Evolutionary conservation across 2,888 invertebrate genomes (phyloP).

Genomic region (Rhimphoctona megacephalus): DNA sequence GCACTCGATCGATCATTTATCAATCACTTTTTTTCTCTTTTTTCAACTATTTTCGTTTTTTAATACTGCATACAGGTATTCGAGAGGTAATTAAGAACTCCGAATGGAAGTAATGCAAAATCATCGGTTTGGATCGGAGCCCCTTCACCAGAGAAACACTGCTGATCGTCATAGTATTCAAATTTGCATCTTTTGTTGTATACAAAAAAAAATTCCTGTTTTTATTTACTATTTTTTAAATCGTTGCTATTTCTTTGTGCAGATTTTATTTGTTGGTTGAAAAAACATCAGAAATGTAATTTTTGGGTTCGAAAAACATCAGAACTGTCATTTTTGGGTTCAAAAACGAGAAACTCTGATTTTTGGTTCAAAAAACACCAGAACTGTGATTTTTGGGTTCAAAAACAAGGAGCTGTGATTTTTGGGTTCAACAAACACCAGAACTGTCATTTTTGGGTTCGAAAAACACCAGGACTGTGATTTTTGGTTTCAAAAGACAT

Average conservation of each 20-base stretch:
- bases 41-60: conserved; percentile 15
- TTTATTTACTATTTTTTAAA: not conserved
- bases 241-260: not conserved
- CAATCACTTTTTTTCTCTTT: conserved; percentile 43
- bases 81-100: conserved; percentile 55
- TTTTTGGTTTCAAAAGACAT: too few relatives aligned
- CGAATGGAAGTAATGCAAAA: conserved; percentile 66
- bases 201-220: not conserved
- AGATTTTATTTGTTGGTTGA: not conserved
- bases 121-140: conserved; percentile 57
- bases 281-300: too few relatives aligned
- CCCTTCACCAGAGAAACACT: conserved; percentile 43
- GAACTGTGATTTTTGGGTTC: too few relatives aligned
- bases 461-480: too few relatives aligned
- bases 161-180: not conserved
- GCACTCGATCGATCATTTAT: conserved; percentile 56
- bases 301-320: too few relatives aligned
- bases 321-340: too few relatives aligned
- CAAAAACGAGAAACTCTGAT: too few relatives aligned
- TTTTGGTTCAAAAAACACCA: too few relatives aligned
- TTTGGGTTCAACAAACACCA: too few relatives aligned
- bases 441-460: too few relatives aligned
- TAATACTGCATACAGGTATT: conserved; percentile 65
- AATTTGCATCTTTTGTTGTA: not conserved
- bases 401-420: too few relatives aligned